phyloP scores from a whole-genome alignment of 2,113 vertebrate species.

The Daubentonia madagascariensis region DNA sequence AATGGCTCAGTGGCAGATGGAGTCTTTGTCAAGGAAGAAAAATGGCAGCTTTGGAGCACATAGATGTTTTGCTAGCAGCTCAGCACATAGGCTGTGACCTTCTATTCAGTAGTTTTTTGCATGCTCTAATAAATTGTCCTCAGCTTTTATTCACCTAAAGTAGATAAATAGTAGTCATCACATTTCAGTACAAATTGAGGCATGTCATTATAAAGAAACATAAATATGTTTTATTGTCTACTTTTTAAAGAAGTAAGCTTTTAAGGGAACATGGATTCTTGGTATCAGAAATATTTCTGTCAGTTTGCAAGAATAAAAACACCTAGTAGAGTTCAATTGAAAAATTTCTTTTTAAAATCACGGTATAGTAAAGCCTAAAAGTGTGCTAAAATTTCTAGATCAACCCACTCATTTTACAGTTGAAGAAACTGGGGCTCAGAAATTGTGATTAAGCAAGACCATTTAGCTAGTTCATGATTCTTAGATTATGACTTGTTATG shows the following conservation, averaged over 20 bases:
- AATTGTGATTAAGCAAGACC: not conserved
- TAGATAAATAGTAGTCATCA: conserved; percentile 80
- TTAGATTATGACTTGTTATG: conserved; percentile 36
- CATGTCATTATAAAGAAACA: conserved; percentile 77
- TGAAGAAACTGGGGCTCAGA: not conserved
- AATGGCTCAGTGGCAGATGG: conserved; percentile 97
- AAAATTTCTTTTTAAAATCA: not conserved
- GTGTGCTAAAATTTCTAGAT: not conserved
- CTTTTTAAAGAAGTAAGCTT: conserved; percentile 68
- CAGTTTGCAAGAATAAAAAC: not conserved
- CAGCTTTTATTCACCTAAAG: conserved; percentile 83
- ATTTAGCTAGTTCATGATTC: not conserved
- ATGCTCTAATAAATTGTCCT: conserved; percentile 87
- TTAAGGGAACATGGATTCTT: conserved; percentile 66
- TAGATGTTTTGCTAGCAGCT: conserved; percentile 86
- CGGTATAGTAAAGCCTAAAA: not conserved
- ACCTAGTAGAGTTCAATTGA: not conserved
- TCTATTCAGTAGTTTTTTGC: conserved; percentile 85
- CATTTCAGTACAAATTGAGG: conserved; percentile 81
- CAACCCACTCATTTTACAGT: conserved; percentile 22
- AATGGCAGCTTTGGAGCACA: conserved; percentile 91
- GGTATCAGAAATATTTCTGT: conserved; percentile 53
- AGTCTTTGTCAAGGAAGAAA: conserved; percentile 98
- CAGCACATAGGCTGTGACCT: conserved; percentile 89
- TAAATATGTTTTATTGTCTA: conserved; percentile 72